Evolutionary conservation across 2,797 vertebrate genomes (phyloP).

Genomic region (Gila robusta): DNA sequence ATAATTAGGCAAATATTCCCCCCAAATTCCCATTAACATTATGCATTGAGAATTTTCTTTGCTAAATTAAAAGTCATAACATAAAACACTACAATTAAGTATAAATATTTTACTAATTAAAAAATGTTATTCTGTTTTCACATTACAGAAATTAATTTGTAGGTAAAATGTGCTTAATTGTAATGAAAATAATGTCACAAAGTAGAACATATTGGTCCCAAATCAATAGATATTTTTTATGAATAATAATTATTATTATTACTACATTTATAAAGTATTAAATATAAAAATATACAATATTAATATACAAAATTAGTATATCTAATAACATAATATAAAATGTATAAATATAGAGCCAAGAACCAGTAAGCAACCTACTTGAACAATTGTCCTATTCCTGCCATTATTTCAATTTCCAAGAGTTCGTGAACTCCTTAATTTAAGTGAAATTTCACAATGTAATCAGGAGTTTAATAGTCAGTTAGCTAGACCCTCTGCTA

Average conservation of each 20-base stretch:
- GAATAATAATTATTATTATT: background rate
- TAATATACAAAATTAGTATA: background rate
- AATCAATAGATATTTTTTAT: background rate
- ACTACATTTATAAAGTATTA: background rate
- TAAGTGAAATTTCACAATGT: constrained; percentile 39
- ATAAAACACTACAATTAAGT: background rate
- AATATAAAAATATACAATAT: background rate
- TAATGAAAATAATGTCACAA: background rate
- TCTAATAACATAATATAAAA: background rate
- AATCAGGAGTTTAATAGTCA: constrained; percentile 69
- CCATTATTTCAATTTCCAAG: constrained; percentile 48
- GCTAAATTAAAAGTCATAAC: background rate
- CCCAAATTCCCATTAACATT: background rate
- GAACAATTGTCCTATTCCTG: constrained; percentile 18
- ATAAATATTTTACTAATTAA: background rate
- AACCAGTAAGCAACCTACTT: background rate
- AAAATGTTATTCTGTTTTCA: background rate
- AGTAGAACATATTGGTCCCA: background rate
- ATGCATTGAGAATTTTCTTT: background rate
- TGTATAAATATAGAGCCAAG: background rate
- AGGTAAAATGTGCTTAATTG: background rate
- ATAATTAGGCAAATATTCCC: background rate
- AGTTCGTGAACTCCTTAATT: constrained; percentile 65
- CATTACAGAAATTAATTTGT: background rate
- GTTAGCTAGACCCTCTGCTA: constrained; percentile 51